Evolutionary conservation across 1,140 invertebrate species (phyloP).

Genomic region (Alviniconcha marisindica): DNA sequence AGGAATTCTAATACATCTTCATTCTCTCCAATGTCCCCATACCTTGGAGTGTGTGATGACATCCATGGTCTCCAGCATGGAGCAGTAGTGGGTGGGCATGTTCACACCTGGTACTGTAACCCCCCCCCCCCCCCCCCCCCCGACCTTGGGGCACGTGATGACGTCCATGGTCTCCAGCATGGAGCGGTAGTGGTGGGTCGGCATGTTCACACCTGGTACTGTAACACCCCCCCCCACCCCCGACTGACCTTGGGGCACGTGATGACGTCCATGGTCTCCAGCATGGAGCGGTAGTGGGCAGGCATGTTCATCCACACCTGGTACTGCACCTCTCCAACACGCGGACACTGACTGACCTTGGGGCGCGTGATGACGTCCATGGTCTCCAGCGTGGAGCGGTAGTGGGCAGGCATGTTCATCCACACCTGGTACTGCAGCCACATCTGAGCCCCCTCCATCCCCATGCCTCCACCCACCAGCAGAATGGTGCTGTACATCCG

Average conservation of each 20-base stretch:
- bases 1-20: constrained; percentile 89
- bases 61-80: constrained; percentile 71
- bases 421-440: constrained; percentile 93
- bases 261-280: constrained; percentile 74
- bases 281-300: constrained; percentile 57
- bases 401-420: constrained; percentile 84
- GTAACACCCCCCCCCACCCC: constrained; percentile 78
- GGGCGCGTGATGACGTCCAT: constrained; percentile 74
- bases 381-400: constrained; percentile 65
- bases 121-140: background rate
- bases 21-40: no score
- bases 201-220: constrained; percentile 91
- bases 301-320: constrained; percentile 90
- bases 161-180: constrained; percentile 73
- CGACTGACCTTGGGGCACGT: constrained; percentile 70
- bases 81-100: constrained; percentile 80
- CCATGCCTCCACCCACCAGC: constrained; percentile 92
- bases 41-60: no score
- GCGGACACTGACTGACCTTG: constrained; percentile 60
- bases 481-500: constrained; percentile 97
- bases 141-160: constrained; percentile 72
- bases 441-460: constrained; percentile 89
- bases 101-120: constrained; percentile 92
- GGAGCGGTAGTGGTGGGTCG: constrained; percentile 74
- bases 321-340: constrained; percentile 86